A percentile compares a stretch with the other conserved stretches of the same genome.
phyloP scores from a whole-genome alignment of 2,113 vertebrate species.

The Hydropotes inermis region DNA sequence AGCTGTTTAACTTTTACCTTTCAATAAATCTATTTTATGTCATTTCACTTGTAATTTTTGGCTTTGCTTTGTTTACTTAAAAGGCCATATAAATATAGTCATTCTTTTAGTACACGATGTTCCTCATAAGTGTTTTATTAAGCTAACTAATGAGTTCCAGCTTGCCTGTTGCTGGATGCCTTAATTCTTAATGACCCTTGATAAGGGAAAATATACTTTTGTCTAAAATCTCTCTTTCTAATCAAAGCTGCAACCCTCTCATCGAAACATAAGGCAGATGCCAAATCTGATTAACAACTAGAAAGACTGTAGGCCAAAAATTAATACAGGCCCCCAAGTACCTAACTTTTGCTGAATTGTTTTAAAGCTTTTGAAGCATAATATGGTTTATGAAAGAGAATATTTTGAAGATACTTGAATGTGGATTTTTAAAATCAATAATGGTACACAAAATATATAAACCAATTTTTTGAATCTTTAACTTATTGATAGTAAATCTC shows the following conservation, averaged over 20 bases:
- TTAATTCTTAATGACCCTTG: slow-evolving; percentile 85
- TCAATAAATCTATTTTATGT: slow-evolving; percentile 50
- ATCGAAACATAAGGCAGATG: slow-evolving; percentile 58
- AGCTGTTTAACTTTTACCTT: slow-evolving; percentile 60
- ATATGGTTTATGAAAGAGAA: not conserved
- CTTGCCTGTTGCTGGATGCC: slow-evolving; percentile 80
- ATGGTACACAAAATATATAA: not conserved
- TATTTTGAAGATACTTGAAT: not conserved
- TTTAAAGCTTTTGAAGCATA: slow-evolving; percentile 19
- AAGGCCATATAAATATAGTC: slow-evolving; percentile 56
- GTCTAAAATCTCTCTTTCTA: slow-evolving; percentile 80
- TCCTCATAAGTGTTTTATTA: slow-evolving; percentile 82
- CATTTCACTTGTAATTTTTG: slow-evolving; percentile 55
- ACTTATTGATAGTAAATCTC: not conserved
- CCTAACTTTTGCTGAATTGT: not conserved
- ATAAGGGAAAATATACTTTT: slow-evolving; percentile 83
- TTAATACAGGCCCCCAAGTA: slow-evolving; percentile 17
- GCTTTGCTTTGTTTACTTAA: slow-evolving; percentile 66
- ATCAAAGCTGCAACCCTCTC: slow-evolving; percentile 73
- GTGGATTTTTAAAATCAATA: not conserved
- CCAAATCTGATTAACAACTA: slow-evolving; percentile 68
- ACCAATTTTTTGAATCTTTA: not conserved
- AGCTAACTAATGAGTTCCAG: slow-evolving; percentile 83
- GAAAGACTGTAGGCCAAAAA: slow-evolving; percentile 43
- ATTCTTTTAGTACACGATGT: slow-evolving; percentile 65